phyloP scores from a whole-genome alignment of 2,797 vertebrate species.

The Adrianichthys oophorus region DNA sequence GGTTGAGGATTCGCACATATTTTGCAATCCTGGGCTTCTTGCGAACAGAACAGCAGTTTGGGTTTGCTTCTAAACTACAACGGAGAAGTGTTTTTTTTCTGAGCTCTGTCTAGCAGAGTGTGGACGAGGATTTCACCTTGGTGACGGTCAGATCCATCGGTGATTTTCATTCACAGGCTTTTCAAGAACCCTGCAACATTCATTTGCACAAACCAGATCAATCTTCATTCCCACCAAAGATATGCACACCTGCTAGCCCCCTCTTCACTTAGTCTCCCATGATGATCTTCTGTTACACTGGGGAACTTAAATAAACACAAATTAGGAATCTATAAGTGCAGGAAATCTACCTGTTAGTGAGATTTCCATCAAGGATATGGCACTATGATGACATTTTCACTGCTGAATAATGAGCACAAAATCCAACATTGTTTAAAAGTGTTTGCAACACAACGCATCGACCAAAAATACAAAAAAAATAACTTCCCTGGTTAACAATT shows the following conservation, averaged over 20 bases:
- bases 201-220: conserved; percentile 68
- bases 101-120: conserved; percentile 17
- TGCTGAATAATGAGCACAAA: conserved; percentile 66
- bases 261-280: conserved; percentile 25
- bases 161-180: conserved; percentile 53
- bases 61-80: conserved; percentile 28
- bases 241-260: conserved; percentile 40
- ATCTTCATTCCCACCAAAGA: conserved; percentile 82
- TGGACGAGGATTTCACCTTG: conserved; percentile 49
- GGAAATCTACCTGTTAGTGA: conserved; percentile 48
- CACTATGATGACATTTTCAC: conserved; percentile 75
- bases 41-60: conserved; percentile 61
- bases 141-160: conserved; percentile 72
- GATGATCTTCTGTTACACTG: conserved; percentile 51
- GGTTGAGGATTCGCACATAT: conserved; percentile 19
- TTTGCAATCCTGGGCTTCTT: conserved; percentile 23
- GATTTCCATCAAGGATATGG: conserved; percentile 76
- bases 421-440: conserved; percentile 62
- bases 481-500: conserved; percentile 72
- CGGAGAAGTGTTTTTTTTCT: conserved; percentile 5
- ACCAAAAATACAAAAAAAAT: conserved; percentile 50
- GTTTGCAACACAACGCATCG: conserved; percentile 62
- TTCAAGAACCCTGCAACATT: conserved; percentile 56
- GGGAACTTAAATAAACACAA: conserved; percentile 73
- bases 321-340: conserved; percentile 66